A percentile compares a stretch with the other conserved stretches of the same genome.
Evolutionary conservation across 2,888 invertebrate genomes (phyloP).

Genomic region (Pogonocherus hispidulus): DNA sequence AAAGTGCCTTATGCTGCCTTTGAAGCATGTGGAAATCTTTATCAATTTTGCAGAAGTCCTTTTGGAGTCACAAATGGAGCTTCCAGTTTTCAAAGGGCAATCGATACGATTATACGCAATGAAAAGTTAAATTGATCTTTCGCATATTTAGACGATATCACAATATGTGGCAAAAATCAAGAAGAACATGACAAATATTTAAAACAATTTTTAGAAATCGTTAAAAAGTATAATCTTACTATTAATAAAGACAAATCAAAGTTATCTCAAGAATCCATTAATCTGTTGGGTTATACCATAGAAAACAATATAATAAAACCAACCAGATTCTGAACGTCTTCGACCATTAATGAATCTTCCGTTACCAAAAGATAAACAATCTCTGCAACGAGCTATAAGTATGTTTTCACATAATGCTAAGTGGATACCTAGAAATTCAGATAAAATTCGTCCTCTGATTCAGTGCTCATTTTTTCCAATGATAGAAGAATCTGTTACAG

Average conservation of each 20-base stretch:
- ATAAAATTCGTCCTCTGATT: neutral
- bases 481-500: too few species aligned
- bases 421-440: neutral
- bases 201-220: neutral
- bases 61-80: constrained; percentile 25
- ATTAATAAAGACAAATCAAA: constrained; percentile 2
- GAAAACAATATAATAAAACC: neutral
- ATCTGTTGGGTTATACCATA: neutral
- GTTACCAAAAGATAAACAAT: neutral
- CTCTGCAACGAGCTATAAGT: neutral
- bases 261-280: neutral
- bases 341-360: neutral
- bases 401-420: neutral
- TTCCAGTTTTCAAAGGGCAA: constrained; percentile 12
- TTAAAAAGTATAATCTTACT: constrained; percentile 17
- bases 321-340: neutral
- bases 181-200: constrained; percentile 10
- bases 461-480: neutral
- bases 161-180: constrained; percentile 16
- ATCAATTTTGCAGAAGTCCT: constrained; percentile 10
- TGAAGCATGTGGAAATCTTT: constrained; percentile 13
- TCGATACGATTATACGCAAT: constrained; percentile 10
- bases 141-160: constrained; percentile 22
- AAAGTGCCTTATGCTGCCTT: constrained; percentile 21
- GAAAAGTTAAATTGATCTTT: constrained; percentile 11